Evolutionary conservation across 2,888 invertebrate genomes (phyloP).

Genomic region (Mythimna pallens): DNA sequence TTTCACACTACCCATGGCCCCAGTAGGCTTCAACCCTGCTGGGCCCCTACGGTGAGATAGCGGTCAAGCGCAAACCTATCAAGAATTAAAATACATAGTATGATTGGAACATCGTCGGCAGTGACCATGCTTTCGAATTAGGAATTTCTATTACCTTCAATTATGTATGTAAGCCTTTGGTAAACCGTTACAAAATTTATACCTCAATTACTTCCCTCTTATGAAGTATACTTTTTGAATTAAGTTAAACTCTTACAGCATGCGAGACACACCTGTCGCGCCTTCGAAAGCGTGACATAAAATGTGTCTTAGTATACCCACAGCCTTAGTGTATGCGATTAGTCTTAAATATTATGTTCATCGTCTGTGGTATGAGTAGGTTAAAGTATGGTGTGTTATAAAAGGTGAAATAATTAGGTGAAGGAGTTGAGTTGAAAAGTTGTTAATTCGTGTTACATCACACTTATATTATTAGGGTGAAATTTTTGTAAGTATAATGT

Average conservation of each 20-base stretch:
- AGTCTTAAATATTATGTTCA: slow-evolving; percentile 41
- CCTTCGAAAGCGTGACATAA: slow-evolving; percentile 44
- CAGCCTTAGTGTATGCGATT: slow-evolving; percentile 38
- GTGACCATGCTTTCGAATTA: too few species aligned
- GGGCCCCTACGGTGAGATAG: too few species aligned
- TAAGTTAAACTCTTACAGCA: slow-evolving; percentile 35
- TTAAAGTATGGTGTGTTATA: not conserved
- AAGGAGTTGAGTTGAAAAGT: not conserved
- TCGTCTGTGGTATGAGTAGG: not conserved
- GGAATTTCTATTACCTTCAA: too few species aligned
- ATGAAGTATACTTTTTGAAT: slow-evolving; percentile 5
- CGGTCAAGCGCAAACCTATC: too few species aligned
- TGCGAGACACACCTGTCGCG: slow-evolving; percentile 51
- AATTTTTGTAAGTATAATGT: too few species aligned
- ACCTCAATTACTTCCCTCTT: not conserved
- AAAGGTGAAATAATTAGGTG: slow-evolving; percentile 5
- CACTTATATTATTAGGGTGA: too few species aligned
- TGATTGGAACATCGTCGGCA: too few species aligned
- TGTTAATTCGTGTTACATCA: not conserved
- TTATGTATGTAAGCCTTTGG: too few species aligned
- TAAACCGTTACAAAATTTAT: too few species aligned
- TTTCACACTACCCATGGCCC: too few species aligned
- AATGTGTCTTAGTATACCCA: slow-evolving; percentile 36
- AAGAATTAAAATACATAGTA: too few species aligned
- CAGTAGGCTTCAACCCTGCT: too few species aligned